Conservation (phyloP, 2,113 vertebrate species). For the Ageneiosus marmoratus region DNA sequence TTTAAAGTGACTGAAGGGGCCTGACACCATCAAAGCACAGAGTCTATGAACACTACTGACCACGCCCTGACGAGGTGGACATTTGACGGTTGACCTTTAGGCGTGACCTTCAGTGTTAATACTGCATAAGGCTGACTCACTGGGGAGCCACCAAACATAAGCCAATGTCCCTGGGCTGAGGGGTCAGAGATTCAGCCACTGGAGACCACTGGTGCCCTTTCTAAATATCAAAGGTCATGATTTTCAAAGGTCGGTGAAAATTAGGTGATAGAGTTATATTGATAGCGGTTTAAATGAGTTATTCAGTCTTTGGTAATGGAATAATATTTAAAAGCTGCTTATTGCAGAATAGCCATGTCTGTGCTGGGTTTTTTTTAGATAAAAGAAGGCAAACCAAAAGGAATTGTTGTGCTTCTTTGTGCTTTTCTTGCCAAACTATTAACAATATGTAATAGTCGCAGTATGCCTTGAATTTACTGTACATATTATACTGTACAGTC, state of each 20-base stretch:
- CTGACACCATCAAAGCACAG: constrained; percentile 25
- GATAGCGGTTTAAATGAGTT: not conserved
- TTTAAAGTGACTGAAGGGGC: constrained; percentile 17
- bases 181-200: constrained; percentile 29
- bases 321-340: constrained; percentile 2
- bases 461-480: not conserved
- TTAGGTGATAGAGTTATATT: not conserved
- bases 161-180: not conserved
- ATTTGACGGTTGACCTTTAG: constrained; percentile 37
- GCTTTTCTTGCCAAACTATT: not conserved
- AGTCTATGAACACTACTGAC: constrained; percentile 1
- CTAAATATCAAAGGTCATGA: constrained; percentile 41
- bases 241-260: not conserved
- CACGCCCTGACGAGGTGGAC: not conserved
- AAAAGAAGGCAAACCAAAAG: not conserved
- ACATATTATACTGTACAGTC: not conserved
- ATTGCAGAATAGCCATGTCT: not conserved
- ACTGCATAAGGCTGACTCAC: constrained; percentile 9
- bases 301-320: not conserved
- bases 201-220: constrained; percentile 40
- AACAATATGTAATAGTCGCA: not conserved
- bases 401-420: not conserved
- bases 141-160: constrained; percentile 17
- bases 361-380: not conserved
- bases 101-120: constrained; percentile 2